Evolutionary conservation across 2,888 invertebrate species (phyloP), one percentile per base, ranked within the genome.

Genomic region (Metacarcinus magister): DNA sequence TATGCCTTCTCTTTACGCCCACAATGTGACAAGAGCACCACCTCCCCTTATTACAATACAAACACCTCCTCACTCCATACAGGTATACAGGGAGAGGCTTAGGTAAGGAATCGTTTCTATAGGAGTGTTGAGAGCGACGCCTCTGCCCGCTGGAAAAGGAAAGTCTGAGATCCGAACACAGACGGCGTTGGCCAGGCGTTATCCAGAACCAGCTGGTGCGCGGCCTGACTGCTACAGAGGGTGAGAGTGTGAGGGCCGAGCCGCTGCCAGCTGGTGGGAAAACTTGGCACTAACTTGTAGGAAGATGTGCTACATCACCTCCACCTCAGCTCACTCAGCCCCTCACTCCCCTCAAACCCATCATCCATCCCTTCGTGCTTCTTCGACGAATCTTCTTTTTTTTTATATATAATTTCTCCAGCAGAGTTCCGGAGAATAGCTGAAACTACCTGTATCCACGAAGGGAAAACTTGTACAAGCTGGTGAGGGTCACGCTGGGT

Each of bases 141-240:
- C 82, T 82, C 82, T 32, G 5, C 67, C 82, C 13, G 82, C 82
- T 82, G 82, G 82, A 82, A 82, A 82, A 82, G 82, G 82, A 82
- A 82, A 82, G 82, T 82, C 82, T 23, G 82, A 28, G 82, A 28
- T 82, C 8, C 28, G 82, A 82, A 32, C 82, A 28, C 82, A 82
- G 82, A 82, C 82, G 82, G 82, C 32, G 82, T 7, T 82, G 82
- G 19, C 28, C 7, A 10, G 32, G 10, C 32, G 82, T 82, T 28
- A 82, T 32, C 82, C 28, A 82, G 10, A 32, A 82, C 82, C 82
- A 82, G 82, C 82, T 82, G 82, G 82, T 32, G 82, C 82, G 82
- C 32, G 2, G 32, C 10, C 82, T 32, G 82, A 82, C 82, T 82
- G 5, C 82, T 82, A 32, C 13, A 32, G 82, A 32, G 82, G 28